phyloP scores from a whole-genome alignment of 1,140 invertebrate genomes.

The Drosophila pallidifrons region DNA sequence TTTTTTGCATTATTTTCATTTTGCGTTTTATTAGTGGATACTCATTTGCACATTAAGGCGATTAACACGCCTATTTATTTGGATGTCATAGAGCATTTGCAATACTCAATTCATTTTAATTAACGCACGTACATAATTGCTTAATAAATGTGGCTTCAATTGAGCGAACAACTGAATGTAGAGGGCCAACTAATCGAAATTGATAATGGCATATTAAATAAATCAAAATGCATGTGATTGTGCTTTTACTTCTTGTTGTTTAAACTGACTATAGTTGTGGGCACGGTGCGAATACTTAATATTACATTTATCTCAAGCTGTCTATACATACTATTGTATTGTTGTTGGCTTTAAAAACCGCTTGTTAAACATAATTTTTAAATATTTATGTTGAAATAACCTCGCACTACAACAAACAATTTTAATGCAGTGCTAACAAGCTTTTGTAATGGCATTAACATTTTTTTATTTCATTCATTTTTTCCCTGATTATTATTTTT shows the following conservation, averaged over 20 bases:
- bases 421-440: constrained; percentile 38
- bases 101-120: constrained; percentile 57
- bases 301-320: background rate
- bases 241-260: background rate
- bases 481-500: constrained; percentile 3
- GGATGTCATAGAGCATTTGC: constrained; percentile 16
- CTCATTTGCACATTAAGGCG: constrained; percentile 53
- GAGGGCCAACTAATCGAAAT: background rate
- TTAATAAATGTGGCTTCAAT: constrained; percentile 5
- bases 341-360: background rate
- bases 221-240: constrained; percentile 4
- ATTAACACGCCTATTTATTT: constrained; percentile 48
- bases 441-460: constrained; percentile 39
- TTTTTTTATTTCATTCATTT: constrained; percentile 17
- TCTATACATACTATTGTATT: background rate
- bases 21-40: constrained; percentile 5
- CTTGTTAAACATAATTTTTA: constrained; percentile 12
- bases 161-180: background rate
- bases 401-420: constrained; percentile 12
- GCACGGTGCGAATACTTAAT: background rate
- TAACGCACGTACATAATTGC: constrained; percentile 29
- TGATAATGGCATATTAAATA: constrained; percentile 2
- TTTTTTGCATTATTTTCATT: constrained; percentile 18
- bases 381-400: constrained; percentile 26
- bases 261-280: background rate